Evolutionary conservation across 2,113 vertebrate species (phyloP).

Genomic region (Hepsetus odoe): DNA sequence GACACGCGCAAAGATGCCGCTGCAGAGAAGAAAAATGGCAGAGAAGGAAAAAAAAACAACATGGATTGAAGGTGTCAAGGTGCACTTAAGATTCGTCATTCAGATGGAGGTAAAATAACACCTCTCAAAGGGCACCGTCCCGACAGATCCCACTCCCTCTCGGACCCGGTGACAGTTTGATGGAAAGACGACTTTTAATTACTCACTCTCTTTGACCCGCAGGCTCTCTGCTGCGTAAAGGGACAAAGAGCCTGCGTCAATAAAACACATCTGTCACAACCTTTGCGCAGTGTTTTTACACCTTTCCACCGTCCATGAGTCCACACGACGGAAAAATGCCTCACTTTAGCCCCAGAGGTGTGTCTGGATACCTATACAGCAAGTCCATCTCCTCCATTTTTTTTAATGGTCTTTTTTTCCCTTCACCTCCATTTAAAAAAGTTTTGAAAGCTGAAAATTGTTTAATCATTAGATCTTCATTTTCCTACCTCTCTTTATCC

Average conservation of each 20-base stretch:
- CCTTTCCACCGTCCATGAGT: too few relatives aligned
- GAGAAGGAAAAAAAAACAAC: neutral
- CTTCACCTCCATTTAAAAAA: too few relatives aligned
- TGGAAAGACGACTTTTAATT: constrained; percentile 37
- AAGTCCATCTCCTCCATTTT: too few relatives aligned
- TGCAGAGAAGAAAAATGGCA: constrained; percentile 15
- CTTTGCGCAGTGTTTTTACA: too few relatives aligned
- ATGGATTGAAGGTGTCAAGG: constrained; percentile 23
- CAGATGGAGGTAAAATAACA: constrained; percentile 41
- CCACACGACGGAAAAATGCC: too few relatives aligned
- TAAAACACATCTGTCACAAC: neutral
- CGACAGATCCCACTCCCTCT: neutral
- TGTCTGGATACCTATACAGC: too few relatives aligned
- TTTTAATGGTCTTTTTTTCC: too few relatives aligned
- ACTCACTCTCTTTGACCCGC: neutral
- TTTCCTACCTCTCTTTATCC: too few relatives aligned
- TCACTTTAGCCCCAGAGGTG: too few relatives aligned
- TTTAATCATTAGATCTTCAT: too few relatives aligned
- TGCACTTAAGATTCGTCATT: constrained; percentile 39
- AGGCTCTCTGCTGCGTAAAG: constrained; percentile 6
- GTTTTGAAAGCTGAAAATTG: too few relatives aligned
- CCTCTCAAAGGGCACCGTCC: neutral
- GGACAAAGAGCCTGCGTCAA: constrained; percentile 1
- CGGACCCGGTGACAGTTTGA: constrained; percentile 10
- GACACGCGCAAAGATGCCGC: neutral